Evolutionary conservation across 30 jellyfish, hydroid and myxozoan species (phyloP).

Genomic region (Cassiopea andromeda): DNA sequence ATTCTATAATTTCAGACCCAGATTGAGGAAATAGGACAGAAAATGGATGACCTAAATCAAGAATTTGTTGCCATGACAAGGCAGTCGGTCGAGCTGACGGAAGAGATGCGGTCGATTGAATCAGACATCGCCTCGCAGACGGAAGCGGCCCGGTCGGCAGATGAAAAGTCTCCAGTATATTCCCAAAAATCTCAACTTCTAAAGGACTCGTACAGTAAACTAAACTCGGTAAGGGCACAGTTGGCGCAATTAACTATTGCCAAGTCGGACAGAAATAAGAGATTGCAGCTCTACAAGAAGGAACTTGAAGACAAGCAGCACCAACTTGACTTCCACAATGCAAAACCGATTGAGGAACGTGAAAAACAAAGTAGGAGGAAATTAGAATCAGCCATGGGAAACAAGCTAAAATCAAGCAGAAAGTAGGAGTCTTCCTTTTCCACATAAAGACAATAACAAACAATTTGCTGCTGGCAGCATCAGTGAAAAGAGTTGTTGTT

Average conservation of each 20-base stretch:
- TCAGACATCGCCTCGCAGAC: slow-evolving; percentile 79
- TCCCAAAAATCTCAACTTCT: slow-evolving; percentile 56
- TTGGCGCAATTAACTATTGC: slow-evolving; percentile 85
- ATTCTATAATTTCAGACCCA: slow-evolving; percentile 56
- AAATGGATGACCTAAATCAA: slow-evolving; percentile 79
- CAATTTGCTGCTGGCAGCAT: slow-evolving; percentile 2
- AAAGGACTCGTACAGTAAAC: slow-evolving; percentile 62
- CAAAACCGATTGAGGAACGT: slow-evolving; percentile 78
- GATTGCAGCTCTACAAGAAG: slow-evolving; percentile 67
- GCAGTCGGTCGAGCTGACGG: slow-evolving; percentile 77
- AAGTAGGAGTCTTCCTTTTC: not conserved
- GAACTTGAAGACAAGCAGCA: slow-evolving; percentile 70
- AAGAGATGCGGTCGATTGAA: slow-evolving; percentile 73
- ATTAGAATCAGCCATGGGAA: slow-evolving; percentile 80
- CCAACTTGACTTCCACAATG: slow-evolving; percentile 74
- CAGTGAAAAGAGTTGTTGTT: not conserved
- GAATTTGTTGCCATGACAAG: slow-evolving; percentile 80
- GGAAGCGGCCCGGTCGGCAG: slow-evolving; percentile 81
- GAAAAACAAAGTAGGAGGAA: slow-evolving; percentile 59
- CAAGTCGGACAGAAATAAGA: slow-evolving; percentile 72
- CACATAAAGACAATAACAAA: not conserved
- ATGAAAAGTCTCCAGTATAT: slow-evolving; percentile 47
- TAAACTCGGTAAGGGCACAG: slow-evolving; percentile 87
- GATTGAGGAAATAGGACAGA: slow-evolving; percentile 85
- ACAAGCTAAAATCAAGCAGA: slow-evolving; percentile 38